A percentile compares a stretch with the other conserved stretches of the same genome.
These are phyloP conservation scores for Labroides dimidiatus DNA, from an alignment of 2,797 vertebrate genomes.

Conservation along the genomic window DNA sequence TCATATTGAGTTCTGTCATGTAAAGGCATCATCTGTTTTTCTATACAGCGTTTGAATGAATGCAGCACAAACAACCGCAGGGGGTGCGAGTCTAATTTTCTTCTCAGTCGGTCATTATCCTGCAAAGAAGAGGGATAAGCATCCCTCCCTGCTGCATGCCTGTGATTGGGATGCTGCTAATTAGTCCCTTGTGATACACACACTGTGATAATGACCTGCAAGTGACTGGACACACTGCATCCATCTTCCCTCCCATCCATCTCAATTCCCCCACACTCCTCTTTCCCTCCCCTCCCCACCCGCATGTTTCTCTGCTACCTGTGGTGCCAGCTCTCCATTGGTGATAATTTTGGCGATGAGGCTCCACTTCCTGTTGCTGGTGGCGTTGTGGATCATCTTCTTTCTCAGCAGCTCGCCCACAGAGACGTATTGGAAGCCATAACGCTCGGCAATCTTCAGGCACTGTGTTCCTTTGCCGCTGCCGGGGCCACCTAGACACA, in stretches of 20 bases:
- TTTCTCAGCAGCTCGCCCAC: conserved; percentile 96
- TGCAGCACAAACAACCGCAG: conserved; percentile 25
- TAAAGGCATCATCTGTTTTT: neutral
- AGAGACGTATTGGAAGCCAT: conserved; percentile 96
- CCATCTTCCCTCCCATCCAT: conserved; percentile 14
- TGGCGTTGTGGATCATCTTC: conserved; percentile 98
- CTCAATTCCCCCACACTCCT: conserved; percentile 12
- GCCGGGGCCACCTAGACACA: conserved; percentile 91
- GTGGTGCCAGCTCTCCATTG: conserved; percentile 96
- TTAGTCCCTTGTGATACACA: conserved; percentile 57
- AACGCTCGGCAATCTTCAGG: conserved; percentile 96
- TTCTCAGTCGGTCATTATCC: conserved; percentile 43
- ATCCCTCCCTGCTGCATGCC: conserved; percentile 27
- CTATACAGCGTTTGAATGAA: conserved; percentile 15
- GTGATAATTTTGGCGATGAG: conserved; percentile 99
- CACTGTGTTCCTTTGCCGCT: conserved; percentile 98
- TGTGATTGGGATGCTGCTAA: conserved; percentile 57
- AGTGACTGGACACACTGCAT: conserved; percentile 43
- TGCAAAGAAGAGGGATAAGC: conserved; percentile 28
- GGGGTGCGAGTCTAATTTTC: conserved; percentile 27
- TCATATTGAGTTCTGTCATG: neutral
- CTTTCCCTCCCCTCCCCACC: neutral
- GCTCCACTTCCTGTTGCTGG: conserved; percentile 98
- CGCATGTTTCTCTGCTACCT: conserved; percentile 86
- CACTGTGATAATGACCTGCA: conserved; percentile 54